Base-by-base conservation (phyloP, 1,140 invertebrate species). In the Choristoneura fumiferana region DNA sequence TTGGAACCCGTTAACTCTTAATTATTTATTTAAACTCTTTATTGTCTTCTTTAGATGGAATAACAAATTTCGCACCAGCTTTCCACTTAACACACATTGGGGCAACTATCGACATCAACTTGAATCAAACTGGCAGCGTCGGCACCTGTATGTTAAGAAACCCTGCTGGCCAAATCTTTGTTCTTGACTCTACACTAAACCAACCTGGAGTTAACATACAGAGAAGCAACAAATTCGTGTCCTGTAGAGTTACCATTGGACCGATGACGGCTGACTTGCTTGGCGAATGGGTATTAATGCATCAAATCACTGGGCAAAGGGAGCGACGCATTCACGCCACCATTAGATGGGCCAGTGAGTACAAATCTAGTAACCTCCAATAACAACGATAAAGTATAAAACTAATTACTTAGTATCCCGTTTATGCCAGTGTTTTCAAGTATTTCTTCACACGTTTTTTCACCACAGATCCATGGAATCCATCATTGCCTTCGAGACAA, bases 141-240 rank as follows among this genome's bases (percentile, higher is more conserved):
- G 43, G 43, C 6, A 49, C 43, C 12, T 49, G 43, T 10, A n/a
- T 49, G 43, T 17, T 49, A 4, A 49, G 43, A 18, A 49, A 49
- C 18, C 43, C 43, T 22, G 43, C 22, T 5, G 43, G 43, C 18
- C 18, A 29, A 10, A 8, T 49, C 17, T 49, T 29, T 5, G 9
- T 22, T 4, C 18, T 49, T 4, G 43, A 49, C 18, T 49, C 43
- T 10, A 12, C 43, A 1, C 22, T 49, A 1, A 33, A 13, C 10
- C 18, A 8, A 8, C 22, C 43, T 29, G 43, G 43, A 49, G 22
- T 49, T 10, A 49, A 10, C 8, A 18, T 49, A n/a, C 43, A 49
- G 5, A 49, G 43, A 1, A 49, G 43, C 18, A 49, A 17, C 18
- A 49, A 22, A 18, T 49, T 49, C 10, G 43, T 49, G 17, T 17